Base-by-base conservation (phyloP, 2,888 invertebrate species). In the Acrocera orbiculus region DNA sequence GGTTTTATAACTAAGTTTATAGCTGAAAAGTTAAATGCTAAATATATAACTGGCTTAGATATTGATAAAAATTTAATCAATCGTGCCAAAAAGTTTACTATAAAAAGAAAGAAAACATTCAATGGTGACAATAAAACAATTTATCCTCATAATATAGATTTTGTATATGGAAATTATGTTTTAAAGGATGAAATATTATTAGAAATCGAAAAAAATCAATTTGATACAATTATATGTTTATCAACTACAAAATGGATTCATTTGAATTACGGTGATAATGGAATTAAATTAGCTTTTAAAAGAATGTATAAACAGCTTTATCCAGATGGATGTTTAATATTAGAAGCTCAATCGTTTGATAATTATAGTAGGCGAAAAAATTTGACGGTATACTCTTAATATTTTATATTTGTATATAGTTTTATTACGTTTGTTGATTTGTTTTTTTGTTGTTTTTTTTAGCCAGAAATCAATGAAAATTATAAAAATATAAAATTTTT, bases 241-340 rank as follows among this genome's bases (percentile, higher is more conserved):
- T 83, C 82, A 36, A 70, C 87, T 15, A 86, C 87, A 4, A 90
- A 90, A 55, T 90, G 89, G 89, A 71, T 90, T 44, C 89, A 90
- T 49, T 65, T 86, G 16, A 89, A 90, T 58, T 83, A 76, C 65
- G 85, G 87, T 9, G 90, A 90, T 56, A 66, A 64, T 4, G 89
- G 87, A 3, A 57, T 90, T 27, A 83, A 82, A 49, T 68, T 79
- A 41, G 70, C 79, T 10, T 89, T 90, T 54, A 69, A 71, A 44
- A 65, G 87, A 27, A 79, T 83, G 65, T 81, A 68, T 50, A 64
- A 69, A 1, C 83, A 86, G 50, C 59, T 89, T 14, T 63, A 70
- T 14, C 73, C 77, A 1, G 82, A 82, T 3, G 89, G 90, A 1
- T 69, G 67, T 32, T 63, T 90, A 5, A 66, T 90, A 32, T 59